phyloP scores from a whole-genome alignment of 1,140 invertebrate genomes.

The Cotesia vestalis region DNA sequence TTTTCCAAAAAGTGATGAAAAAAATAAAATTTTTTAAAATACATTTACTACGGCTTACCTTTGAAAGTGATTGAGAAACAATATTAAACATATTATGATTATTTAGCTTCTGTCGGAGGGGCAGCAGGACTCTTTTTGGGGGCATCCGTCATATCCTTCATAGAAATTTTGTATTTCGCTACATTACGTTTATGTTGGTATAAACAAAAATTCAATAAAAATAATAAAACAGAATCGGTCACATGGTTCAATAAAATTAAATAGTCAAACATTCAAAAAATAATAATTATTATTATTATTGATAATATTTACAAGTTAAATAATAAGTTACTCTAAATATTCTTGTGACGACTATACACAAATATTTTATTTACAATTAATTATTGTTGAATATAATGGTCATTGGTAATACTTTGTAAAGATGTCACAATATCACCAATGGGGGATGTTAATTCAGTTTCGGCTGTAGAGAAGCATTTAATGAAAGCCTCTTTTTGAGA shows the following conservation, averaged over 20 bases:
- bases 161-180: constrained; percentile 75
- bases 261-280: constrained; percentile 42
- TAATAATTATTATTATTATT: constrained; percentile 46
- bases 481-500: constrained; percentile 65
- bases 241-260: not conserved
- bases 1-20: no score
- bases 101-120: constrained; percentile 74
- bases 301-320: constrained; percentile 31
- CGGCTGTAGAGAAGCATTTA: constrained; percentile 65
- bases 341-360: no score
- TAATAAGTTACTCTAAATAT: constrained; percentile 16
- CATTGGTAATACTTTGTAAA: constrained; percentile 44
- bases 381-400: not conserved
- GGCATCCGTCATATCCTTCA: constrained; percentile 74
- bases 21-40: no score
- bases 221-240: constrained; percentile 4
- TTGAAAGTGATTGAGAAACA: not conserved
- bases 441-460: constrained; percentile 62
- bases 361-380: no score
- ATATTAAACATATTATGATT: constrained; percentile 32
- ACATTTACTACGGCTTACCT: no score
- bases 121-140: constrained; percentile 76
- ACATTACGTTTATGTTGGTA: constrained; percentile 70
- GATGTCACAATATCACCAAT: constrained; percentile 65
- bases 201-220: constrained; percentile 16